phyloP scores from a whole-genome alignment of 2,888 invertebrate species.

The Drosophila algonquin region DNA sequence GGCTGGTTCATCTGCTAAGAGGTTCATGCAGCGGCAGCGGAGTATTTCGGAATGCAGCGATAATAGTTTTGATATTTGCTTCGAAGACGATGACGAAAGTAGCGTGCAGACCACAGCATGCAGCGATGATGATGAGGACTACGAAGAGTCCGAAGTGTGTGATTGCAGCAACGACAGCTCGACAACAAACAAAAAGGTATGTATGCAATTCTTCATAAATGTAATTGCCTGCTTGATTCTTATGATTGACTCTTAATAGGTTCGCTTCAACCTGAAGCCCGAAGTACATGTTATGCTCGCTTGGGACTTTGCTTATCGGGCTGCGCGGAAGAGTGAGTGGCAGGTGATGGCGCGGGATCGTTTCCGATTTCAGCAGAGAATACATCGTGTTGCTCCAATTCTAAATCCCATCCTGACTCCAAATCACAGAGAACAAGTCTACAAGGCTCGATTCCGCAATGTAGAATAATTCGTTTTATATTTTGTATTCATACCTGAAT shows the following conservation, averaged over 20 bases:
- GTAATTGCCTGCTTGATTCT: background rate
- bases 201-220: background rate
- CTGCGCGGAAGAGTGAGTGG: conserved; percentile 87
- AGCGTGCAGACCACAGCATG: conserved; percentile 26
- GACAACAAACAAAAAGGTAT: conserved; percentile 20
- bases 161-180: conserved; percentile 33
- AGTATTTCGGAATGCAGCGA: conserved; percentile 68
- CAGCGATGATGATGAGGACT: conserved; percentile 44
- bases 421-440: conserved; percentile 81
- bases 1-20: conserved; percentile 3
- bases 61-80: conserved; percentile 66
- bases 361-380: conserved; percentile 78
- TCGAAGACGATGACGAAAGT: conserved; percentile 51
- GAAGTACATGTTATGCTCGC: conserved; percentile 86
- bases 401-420: conserved; percentile 75
- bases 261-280: conserved; percentile 86
- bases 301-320: conserved; percentile 87
- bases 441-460: conserved; percentile 73
- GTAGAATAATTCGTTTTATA: conserved; percentile 49
- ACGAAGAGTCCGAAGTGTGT: conserved; percentile 22
- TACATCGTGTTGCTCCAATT: conserved; percentile 66
- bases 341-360: conserved; percentile 86
- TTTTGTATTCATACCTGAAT: conserved; percentile 35
- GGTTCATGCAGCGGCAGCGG: conserved; percentile 49
- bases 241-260: conserved; percentile 83